Conservation (phyloP, 35 echinoderm and acorn worm genomes). For the Apostichopus parvimensis region DNA sequence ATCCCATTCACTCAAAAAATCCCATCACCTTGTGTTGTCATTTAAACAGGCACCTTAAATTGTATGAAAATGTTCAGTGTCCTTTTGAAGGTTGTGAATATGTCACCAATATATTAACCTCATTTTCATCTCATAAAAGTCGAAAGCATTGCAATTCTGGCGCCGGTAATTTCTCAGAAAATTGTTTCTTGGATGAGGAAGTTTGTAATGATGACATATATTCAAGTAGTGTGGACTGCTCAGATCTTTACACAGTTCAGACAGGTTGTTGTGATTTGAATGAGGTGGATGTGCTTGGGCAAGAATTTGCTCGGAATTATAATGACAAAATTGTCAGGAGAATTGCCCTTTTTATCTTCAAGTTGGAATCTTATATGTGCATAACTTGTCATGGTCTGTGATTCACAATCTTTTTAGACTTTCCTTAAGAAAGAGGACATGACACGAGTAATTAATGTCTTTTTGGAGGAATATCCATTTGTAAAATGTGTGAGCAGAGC, state of each 20-base stretch:
- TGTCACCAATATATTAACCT: neutral
- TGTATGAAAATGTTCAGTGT: neutral
- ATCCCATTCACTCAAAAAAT: neutral
- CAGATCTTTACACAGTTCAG: neutral
- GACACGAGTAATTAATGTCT: neutral
- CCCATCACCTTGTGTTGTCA: neutral
- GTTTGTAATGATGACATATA: neutral
- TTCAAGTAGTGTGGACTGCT: neutral
- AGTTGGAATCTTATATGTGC: slow-evolving; percentile 14
- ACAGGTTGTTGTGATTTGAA: neutral
- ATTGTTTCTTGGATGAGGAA: neutral
- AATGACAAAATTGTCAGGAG: neutral
- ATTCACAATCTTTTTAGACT: neutral
- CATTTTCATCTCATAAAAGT: neutral
- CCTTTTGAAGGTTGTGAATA: neutral
- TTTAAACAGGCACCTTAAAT: neutral
- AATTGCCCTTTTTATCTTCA: slow-evolving; percentile 16
- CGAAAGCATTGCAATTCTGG: neutral
- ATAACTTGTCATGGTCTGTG: slow-evolving; percentile 7
- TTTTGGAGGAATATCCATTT: slow-evolving; percentile 16
- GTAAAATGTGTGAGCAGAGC: neutral
- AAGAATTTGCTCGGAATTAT: neutral
- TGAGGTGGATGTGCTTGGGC: neutral
- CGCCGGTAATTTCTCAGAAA: neutral
- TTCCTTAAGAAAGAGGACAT: neutral